Evolutionary conservation across 1,140 invertebrate genomes (phyloP).

Genomic region (Drosophila littoralis): DNA sequence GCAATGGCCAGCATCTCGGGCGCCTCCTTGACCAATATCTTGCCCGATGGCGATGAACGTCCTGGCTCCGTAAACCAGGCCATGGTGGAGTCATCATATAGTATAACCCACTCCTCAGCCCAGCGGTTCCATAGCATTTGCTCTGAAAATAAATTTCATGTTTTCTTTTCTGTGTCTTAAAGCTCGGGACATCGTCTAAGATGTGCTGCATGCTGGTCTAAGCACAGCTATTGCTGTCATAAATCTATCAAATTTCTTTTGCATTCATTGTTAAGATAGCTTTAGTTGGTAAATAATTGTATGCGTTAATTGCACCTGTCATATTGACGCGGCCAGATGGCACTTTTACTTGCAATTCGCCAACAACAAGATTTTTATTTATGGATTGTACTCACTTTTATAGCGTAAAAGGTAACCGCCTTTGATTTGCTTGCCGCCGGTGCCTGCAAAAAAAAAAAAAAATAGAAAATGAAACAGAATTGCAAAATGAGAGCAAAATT

Average conservation of each 20-base stretch:
- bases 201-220: too few relatives aligned
- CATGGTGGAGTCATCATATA: constrained; percentile 92
- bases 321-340: background rate
- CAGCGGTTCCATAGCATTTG: constrained; percentile 91
- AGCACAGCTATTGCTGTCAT: too few relatives aligned
- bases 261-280: background rate
- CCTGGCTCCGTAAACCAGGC: constrained; percentile 89
- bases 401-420: constrained; percentile 88
- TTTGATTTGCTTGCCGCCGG: constrained; percentile 87
- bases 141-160: constrained; percentile 84
- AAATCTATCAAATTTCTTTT: too few relatives aligned
- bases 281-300: background rate
- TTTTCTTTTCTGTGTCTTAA: too few relatives aligned
- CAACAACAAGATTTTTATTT: background rate
- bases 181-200: too few relatives aligned
- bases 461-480: too few relatives aligned
- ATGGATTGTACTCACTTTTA: constrained; percentile 86
- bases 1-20: constrained; percentile 92
- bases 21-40: constrained; percentile 88
- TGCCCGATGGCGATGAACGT: constrained; percentile 78
- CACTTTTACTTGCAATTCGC: background rate
- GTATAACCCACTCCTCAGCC: constrained; percentile 91
- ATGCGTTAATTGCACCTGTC: background rate
- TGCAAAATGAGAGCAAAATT: background rate
- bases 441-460: constrained; percentile 83